phyloP scores from a whole-genome alignment of 2,113 vertebrate species.

The Mola mola region DNA sequence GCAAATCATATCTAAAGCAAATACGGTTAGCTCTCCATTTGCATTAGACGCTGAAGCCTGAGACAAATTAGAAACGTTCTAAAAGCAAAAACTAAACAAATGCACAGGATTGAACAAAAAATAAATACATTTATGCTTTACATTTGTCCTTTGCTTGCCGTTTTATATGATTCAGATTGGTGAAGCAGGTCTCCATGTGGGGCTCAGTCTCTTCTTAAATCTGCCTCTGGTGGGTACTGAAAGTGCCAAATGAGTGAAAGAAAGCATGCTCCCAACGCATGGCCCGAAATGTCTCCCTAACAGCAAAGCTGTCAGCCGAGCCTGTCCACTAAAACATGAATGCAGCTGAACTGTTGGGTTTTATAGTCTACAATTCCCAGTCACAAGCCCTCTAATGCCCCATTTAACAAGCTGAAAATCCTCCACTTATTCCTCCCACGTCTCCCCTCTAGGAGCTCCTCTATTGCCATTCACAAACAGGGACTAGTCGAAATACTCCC shows the following conservation, averaged over 20 bases:
- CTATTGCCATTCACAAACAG: constrained; percentile 71
- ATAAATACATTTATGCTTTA: constrained; percentile 28
- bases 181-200: constrained; percentile 29
- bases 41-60: constrained; percentile 19
- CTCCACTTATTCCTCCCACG: constrained; percentile 68
- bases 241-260: constrained; percentile 70
- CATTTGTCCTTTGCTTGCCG: constrained; percentile 34
- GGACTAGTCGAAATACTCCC: constrained; percentile 44
- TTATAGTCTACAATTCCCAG: constrained; percentile 77
- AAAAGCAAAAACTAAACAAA: constrained; percentile 38
- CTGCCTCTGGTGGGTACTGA: constrained; percentile 62
- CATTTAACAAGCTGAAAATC: constrained; percentile 83
- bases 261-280: constrained; percentile 66
- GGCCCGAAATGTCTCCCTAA: constrained; percentile 67
- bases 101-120: constrained; percentile 26
- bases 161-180: constrained; percentile 58
- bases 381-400: constrained; percentile 79
- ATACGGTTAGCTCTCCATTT: constrained; percentile 61
- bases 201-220: constrained; percentile 56
- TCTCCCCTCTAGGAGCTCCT: constrained; percentile 68
- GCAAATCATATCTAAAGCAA: constrained; percentile 46
- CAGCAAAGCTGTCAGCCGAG: constrained; percentile 76
- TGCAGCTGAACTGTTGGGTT: constrained; percentile 70
- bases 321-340: constrained; percentile 78
- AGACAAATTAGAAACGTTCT: constrained; percentile 30